Conservation (phyloP, 2,797 vertebrate genomes). For the Poecilia picta region DNA sequence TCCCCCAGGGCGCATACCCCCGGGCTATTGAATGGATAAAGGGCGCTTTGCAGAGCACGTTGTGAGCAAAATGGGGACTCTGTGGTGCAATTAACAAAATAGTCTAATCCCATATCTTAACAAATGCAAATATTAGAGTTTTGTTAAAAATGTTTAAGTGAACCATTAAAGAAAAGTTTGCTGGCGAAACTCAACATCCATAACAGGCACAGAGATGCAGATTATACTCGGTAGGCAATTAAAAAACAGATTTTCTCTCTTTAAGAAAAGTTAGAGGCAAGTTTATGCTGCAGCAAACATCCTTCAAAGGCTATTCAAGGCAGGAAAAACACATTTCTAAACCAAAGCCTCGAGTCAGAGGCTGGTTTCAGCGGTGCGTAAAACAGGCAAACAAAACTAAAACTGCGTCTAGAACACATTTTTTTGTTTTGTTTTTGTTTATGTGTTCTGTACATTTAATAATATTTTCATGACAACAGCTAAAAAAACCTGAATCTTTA, state of each 20-base stretch:
- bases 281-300: conserved; percentile 84
- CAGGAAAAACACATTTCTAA: conserved; percentile 84
- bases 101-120: conserved; percentile 97
- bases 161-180: conserved; percentile 98
- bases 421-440: neutral
- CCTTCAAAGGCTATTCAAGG: conserved; percentile 90
- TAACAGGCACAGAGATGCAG: conserved; percentile 87
- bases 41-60: conserved; percentile 92
- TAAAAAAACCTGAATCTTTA: neutral
- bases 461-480: conserved; percentile 6
- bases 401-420: conserved; percentile 7
- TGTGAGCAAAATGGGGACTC: conserved; percentile 92
- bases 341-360: conserved; percentile 32
- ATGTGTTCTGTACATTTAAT: conserved; percentile 7
- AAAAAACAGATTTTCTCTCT: conserved; percentile 78
- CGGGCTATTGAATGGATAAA: conserved; percentile 95
- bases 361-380: conserved; percentile 62
- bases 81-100: conserved; percentile 99
- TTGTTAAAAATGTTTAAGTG: conserved; percentile 99
- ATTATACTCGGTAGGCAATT: conserved; percentile 86
- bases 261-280: conserved; percentile 75
- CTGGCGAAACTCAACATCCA: conserved; percentile 89
- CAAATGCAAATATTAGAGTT: conserved; percentile 99
- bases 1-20: conserved; percentile 98
- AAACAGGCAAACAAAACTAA: conserved; percentile 50